phyloP scores from a whole-genome alignment of 2,888 invertebrate genomes.

The Cryptosula pallasiana region DNA sequence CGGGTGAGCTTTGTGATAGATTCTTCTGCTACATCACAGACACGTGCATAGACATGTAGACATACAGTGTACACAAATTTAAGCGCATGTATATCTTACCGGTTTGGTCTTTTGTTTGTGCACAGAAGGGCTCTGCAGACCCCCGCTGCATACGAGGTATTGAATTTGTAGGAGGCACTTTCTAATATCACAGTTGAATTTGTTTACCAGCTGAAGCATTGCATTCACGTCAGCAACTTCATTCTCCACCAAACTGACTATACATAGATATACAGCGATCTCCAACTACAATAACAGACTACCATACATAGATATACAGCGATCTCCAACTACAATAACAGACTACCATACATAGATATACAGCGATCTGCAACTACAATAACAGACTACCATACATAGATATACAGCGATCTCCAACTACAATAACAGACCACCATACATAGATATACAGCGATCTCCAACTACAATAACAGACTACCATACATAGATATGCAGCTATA shows the following conservation, averaged over 20 bases:
- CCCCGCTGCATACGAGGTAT: constrained; percentile 10
- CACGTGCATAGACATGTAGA: no score
- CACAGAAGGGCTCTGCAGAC: not conserved
- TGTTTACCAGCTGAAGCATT: not conserved
- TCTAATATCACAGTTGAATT: constrained; percentile 19
- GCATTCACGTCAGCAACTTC: constrained; percentile 1
- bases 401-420: not conserved
- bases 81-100: no score
- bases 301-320: not conserved
- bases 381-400: constrained; percentile 10
- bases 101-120: not conserved
- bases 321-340: constrained; percentile 6
- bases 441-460: not conserved
- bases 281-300: constrained; percentile 11
- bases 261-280: not conserved
- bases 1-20: not conserved
- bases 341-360: constrained; percentile 1
- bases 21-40: not conserved
- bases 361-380: not conserved
- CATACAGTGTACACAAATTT: no score
- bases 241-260: not conserved
- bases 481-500: not conserved
- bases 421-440: constrained; percentile 9
- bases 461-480: constrained; percentile 13
- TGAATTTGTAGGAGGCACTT: constrained; percentile 11